Conservation (phyloP, 2,113 vertebrate species). For the Tenrec ecaudatus region DNA sequence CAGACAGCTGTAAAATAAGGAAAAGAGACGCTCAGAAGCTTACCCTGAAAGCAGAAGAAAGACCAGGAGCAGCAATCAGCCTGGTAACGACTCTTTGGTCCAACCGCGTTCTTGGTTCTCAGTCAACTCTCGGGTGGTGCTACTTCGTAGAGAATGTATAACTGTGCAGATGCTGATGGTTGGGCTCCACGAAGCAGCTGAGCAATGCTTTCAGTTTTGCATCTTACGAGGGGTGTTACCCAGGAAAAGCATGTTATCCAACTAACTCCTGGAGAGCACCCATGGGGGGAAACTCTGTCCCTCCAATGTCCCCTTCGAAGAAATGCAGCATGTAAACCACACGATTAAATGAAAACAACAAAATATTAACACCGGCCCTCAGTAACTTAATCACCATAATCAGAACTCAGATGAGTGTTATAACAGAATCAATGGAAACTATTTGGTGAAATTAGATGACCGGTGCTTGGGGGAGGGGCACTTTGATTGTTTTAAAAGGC, state of each 20-base stretch:
- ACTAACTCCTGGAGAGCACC: not conserved
- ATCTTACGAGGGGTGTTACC: not conserved
- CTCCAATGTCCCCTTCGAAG: not conserved
- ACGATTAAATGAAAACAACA: not conserved
- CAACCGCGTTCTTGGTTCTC: not conserved
- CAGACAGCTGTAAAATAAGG: conserved; percentile 92
- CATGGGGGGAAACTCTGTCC: not conserved
- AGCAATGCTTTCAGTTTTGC: conserved; percentile 1
- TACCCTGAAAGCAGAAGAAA: not conserved
- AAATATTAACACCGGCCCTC: not conserved
- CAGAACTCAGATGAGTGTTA: not conserved
- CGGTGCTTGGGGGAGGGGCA: not conserved
- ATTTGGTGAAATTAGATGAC: not conserved
- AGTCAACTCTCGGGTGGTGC: not conserved
- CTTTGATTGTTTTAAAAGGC: not conserved
- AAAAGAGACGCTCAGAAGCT: conserved; percentile 42
- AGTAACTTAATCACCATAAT: not conserved
- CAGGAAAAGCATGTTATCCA: not conserved
- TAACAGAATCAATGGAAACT: not conserved
- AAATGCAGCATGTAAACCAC: not conserved
- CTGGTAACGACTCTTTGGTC: not conserved
- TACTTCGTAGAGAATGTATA: not conserved
- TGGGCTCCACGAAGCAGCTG: not conserved
- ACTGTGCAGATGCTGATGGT: not conserved
- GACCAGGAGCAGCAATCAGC: not conserved